Evolutionary conservation across 53 echinoderm and acorn worm species (phyloP).

Genomic region (Patiria pectinifera): DNA sequence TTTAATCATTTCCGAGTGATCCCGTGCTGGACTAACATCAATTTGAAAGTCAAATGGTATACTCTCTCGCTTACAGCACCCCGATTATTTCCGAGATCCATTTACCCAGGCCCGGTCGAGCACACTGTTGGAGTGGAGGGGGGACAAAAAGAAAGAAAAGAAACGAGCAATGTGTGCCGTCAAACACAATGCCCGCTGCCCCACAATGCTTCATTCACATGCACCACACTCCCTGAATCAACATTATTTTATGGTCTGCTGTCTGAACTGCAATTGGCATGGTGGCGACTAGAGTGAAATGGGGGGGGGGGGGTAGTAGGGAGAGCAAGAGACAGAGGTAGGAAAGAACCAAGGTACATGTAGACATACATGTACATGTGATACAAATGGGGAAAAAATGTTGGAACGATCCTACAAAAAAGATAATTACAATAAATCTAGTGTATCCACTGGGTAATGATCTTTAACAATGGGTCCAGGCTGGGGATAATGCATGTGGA

Average conservation of each 20-base stretch:
- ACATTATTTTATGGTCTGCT: conserved; percentile 50
- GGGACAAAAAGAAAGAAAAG: not conserved
- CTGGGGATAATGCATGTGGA: not conserved
- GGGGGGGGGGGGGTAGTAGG: not conserved
- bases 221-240: conserved; percentile 50
- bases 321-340: not conserved
- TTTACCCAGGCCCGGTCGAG: conserved; percentile 40
- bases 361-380: too few species aligned
- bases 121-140: not conserved
- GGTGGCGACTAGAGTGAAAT: not conserved
- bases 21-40: conserved; percentile 5
- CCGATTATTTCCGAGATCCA: conserved; percentile 44
- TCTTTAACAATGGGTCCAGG: not conserved
- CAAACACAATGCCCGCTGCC: conserved; percentile 44
- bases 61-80: not conserved
- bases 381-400: not conserved
- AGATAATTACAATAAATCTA: not conserved
- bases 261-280: conserved; percentile 10
- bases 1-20: not conserved
- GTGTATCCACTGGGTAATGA: not conserved
- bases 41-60: conserved; percentile 30
- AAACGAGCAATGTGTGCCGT: conserved; percentile 9
- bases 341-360: not conserved
- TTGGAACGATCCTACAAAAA: not conserved
- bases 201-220: conserved; percentile 44